A percentile compares a stretch with the other conserved stretches of the same genome.
phyloP scores from a whole-genome alignment of 1,140 invertebrate species.

The Anagrus nilaparvatae region DNA sequence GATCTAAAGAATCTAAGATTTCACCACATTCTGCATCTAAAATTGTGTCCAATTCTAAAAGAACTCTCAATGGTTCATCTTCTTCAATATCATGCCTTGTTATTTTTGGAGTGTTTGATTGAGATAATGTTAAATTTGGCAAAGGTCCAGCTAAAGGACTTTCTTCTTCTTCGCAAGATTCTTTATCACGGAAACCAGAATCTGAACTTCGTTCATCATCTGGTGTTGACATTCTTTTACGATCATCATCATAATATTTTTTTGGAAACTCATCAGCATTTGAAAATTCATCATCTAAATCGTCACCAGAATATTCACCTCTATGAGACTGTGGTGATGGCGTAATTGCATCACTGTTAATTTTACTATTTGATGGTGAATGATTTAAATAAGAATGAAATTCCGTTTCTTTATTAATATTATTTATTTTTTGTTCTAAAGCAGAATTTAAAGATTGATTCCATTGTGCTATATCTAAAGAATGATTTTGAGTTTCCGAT shows the following conservation, averaged over 20 bases:
- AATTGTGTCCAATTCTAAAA: slow-evolving; percentile 35
- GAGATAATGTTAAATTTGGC: slow-evolving; percentile 4
- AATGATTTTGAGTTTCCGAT: slow-evolving; percentile 9
- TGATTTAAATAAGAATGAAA: slow-evolving; percentile 20
- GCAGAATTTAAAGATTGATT: slow-evolving; percentile 30
- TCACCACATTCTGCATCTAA: slow-evolving; percentile 36
- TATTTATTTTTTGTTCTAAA: slow-evolving; percentile 27
- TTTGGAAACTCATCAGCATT: slow-evolving; percentile 25
- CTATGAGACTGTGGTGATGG: slow-evolving; percentile 25
- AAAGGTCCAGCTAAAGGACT: slow-evolving; percentile 25
- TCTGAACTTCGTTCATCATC: slow-evolving; percentile 47
- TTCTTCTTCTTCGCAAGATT: slow-evolving; percentile 44
- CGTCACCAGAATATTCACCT: slow-evolving; percentile 22
- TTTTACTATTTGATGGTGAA: slow-evolving; percentile 7
- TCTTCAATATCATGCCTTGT: slow-evolving; percentile 22
- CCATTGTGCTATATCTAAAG: slow-evolving; percentile 31
- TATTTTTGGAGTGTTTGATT: slow-evolving; percentile 10
- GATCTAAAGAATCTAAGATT: slow-evolving; percentile 23
- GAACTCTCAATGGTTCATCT: slow-evolving; percentile 34
- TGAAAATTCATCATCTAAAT: slow-evolving; percentile 27
- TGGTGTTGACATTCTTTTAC: slow-evolving; percentile 40
- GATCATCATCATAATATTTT: slow-evolving; percentile 36
- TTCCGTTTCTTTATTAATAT: slow-evolving; percentile 25
- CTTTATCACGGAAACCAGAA: slow-evolving; percentile 45
- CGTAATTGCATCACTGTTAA: slow-evolving; percentile 18